Conservation (phyloP, 2,888 invertebrate genomes). For the Eumerus sabulonum region DNA sequence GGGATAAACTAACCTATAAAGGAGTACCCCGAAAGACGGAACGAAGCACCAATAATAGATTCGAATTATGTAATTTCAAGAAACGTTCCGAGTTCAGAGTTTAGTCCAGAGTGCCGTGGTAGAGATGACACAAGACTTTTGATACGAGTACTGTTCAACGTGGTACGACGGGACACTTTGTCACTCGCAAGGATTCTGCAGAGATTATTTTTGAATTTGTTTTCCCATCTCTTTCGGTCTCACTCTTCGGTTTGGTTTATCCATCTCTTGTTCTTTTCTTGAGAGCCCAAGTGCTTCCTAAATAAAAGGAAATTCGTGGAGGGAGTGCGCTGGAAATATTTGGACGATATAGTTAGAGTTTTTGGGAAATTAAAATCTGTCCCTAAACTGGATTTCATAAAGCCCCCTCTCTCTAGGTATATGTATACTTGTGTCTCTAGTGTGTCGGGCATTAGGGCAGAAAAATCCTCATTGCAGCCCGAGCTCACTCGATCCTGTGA, state of each 20-base stretch:
- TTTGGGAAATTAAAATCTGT: conserved; percentile 23
- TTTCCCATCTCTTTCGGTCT: neutral
- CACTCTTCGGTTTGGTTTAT: neutral
- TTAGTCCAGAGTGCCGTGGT: too few relatives aligned
- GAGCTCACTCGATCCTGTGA: conserved; percentile 29
- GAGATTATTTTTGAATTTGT: conserved; percentile 39
- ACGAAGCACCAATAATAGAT: conserved; percentile 33
- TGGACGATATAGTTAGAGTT: conserved; percentile 5
- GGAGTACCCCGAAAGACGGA: neutral
- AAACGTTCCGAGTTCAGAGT: neutral
- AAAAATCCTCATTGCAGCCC: conserved; percentile 10
- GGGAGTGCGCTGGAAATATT: too few relatives aligned
- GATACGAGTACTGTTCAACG: neutral
- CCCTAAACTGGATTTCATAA: neutral
- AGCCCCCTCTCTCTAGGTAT: neutral
- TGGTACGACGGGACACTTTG: conserved; percentile 5
- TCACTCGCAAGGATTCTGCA: conserved; percentile 23
- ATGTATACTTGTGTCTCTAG: neutral
- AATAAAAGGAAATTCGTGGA: too few relatives aligned
- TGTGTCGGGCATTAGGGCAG: neutral
- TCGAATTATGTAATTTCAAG: conserved; percentile 45
- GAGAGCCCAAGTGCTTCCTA: neutral
- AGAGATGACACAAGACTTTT: neutral
- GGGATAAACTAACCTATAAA: conserved; percentile 31
- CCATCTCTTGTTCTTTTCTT: conserved; percentile 7